Percentiles rank a stretch among this genome's conserved stretches.
phyloP scores from a whole-genome alignment of 1,140 invertebrate species.

The Bathynomus jamesi region DNA sequence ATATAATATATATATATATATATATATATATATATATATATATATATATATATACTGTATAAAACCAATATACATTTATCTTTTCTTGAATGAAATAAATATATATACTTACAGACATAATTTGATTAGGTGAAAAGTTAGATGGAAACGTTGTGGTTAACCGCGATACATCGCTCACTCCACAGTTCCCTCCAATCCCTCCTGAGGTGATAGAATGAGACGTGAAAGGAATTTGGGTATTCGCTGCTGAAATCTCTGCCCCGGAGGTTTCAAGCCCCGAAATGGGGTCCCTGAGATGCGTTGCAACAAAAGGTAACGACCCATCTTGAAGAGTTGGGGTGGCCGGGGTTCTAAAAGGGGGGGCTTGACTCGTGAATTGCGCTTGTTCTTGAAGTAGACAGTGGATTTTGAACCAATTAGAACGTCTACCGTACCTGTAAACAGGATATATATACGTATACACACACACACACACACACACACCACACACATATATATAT shows the following conservation, averaged over 20 bases:
- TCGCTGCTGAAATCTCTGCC: background rate
- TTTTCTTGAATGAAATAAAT: too few relatives aligned
- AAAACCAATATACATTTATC: too few relatives aligned
- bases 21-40: too few relatives aligned
- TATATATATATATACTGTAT: too few relatives aligned
- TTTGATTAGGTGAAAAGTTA: background rate
- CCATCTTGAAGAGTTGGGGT: slow-evolving; percentile 35
- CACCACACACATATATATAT: too few relatives aligned
- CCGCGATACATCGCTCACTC: background rate
- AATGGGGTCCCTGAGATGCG: slow-evolving; percentile 27
- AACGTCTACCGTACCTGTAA: slow-evolving; percentile 43
- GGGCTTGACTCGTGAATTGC: slow-evolving; percentile 17
- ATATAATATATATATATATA: too few relatives aligned
- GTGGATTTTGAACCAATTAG: slow-evolving; percentile 48
- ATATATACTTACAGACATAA: background rate
- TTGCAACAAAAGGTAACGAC: slow-evolving; percentile 31
- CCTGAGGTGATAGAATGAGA: background rate
- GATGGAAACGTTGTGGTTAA: background rate
- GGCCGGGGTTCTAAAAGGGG: slow-evolving; percentile 23
- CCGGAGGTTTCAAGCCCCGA: slow-evolving; percentile 3
- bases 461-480: too few relatives aligned
- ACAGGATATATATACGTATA: too few relatives aligned
- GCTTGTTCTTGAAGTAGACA: slow-evolving; percentile 55
- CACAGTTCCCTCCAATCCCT: slow-evolving; percentile 2
- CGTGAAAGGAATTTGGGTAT: slow-evolving; percentile 6